Evolutionary conservation across 2,888 invertebrate genomes (phyloP).

Genomic region (Abrostola triplasia): DNA sequence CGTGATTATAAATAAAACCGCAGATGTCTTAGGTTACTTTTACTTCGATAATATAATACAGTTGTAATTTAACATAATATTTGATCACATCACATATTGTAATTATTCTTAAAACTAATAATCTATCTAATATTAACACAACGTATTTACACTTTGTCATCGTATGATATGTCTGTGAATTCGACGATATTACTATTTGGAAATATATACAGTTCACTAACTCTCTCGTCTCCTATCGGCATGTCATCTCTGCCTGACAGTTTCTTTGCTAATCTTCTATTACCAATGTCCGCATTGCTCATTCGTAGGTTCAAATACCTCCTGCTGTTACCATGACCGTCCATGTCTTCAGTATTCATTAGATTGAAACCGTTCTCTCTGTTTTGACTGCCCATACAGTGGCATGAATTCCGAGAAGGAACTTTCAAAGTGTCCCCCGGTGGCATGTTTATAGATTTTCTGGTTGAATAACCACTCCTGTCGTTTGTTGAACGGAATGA

Average conservation of each 20-base stretch:
- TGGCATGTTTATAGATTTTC: slow-evolving; percentile 77
- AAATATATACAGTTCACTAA: slow-evolving; percentile 83
- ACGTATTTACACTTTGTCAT: slow-evolving; percentile 80
- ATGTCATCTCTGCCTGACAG: slow-evolving; percentile 63
- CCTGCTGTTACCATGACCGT: slow-evolving; percentile 61
- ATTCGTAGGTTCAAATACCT: slow-evolving; percentile 55
- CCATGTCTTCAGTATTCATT: slow-evolving; percentile 65
- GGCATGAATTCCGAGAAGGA: slow-evolving; percentile 71
- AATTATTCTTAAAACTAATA: slow-evolving; percentile 41
- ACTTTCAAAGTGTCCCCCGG: slow-evolving; percentile 70
- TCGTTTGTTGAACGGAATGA: slow-evolving; percentile 84
- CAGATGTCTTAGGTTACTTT: slow-evolving; percentile 31
- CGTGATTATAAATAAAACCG: slow-evolving; percentile 1
- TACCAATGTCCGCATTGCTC: slow-evolving; percentile 60
- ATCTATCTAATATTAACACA: slow-evolving; percentile 53
- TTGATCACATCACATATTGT: slow-evolving; percentile 63
- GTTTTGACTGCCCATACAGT: slow-evolving; percentile 70
- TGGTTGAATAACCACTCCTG: slow-evolving; percentile 73
- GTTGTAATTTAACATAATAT: slow-evolving; percentile 38
- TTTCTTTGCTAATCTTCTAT: slow-evolving; percentile 63
- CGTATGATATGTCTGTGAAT: slow-evolving; percentile 81
- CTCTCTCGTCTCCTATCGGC: slow-evolving; percentile 78
- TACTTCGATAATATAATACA: slow-evolving; percentile 34
- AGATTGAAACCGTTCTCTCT: slow-evolving; percentile 72
- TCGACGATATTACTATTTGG: slow-evolving; percentile 84